Evolutionary conservation across 1,140 invertebrate genomes (phyloP), one percentile per base, ranked within the genome.

Genomic region (Dendroctonus valens): DNA sequence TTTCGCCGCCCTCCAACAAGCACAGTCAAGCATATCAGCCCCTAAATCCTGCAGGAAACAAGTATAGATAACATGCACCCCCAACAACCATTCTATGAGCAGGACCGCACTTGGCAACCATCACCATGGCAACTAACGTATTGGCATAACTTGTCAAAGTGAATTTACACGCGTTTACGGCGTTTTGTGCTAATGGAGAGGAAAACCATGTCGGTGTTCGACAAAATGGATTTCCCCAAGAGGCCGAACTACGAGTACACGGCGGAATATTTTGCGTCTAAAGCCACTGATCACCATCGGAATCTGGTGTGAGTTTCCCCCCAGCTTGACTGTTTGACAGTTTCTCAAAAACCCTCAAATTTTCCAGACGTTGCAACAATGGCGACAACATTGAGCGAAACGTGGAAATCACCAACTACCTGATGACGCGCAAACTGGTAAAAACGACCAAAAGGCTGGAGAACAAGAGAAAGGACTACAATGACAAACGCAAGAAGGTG

Each of bases 321-420:
- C 26, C 26, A 26, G 26, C n/a, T 26, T 26, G 26, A 26, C 26
- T 26, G 26, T 26, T 26, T 26, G 11, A 14, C 9, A 37, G 38
- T 41, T 42, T 6, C 6, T 58, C 44, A 38, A 60, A 60, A 50
- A 6, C 9, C 9, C 40, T 49, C n/a, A 48, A 49, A 39, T 41
- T 6, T 65, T 65, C 9, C 14, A 69, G 69, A 40, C 58, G 40
- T 41, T 52, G 6, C 50, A 54, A 53, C 15, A 40, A n/a, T 55
- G 69, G 63, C 26, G 67, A 65, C 57, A 41, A 59, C 15, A 61
- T 67, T 9, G 51, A 68, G 37, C 48, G 63, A 39, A 68, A 69
- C 46, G 63, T 69, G 41, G 41, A 14, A 44, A 71, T 65, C 11
- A 54, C 55, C 41, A 52, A 69, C 49, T 65, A 68, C 60, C 60